Percentiles rank a stretch among this genome's conserved stretches.
Conservation (phyloP, 2,113 vertebrate genomes). For the Mormoops blainvillei region DNA sequence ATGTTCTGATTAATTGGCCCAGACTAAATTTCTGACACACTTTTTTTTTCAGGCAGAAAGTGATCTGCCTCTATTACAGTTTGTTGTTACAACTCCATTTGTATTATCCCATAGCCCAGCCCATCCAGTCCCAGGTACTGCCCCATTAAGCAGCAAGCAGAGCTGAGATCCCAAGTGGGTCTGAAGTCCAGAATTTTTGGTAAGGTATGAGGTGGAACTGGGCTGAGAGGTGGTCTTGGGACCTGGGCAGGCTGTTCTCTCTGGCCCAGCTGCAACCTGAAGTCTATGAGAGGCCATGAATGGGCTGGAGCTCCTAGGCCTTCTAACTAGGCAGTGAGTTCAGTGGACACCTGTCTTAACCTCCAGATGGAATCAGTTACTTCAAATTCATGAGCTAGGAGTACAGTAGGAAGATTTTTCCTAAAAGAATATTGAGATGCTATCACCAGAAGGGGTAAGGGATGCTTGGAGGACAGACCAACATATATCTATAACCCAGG, state of each 20-base stretch:
- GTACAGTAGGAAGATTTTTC: background rate
- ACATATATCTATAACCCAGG: background rate
- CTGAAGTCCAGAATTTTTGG: slow-evolving; percentile 36
- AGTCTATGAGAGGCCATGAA: slow-evolving; percentile 60
- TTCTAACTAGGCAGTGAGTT: slow-evolving; percentile 82
- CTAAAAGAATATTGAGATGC: background rate
- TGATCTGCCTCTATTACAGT: slow-evolving; percentile 55
- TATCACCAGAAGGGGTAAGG: background rate
- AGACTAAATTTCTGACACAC: background rate
- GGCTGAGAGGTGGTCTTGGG: background rate
- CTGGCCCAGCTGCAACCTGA: background rate
- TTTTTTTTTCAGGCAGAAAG: slow-evolving; percentile 27
- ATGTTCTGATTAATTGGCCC: background rate
- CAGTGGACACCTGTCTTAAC: slow-evolving; percentile 24
- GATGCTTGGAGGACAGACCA: background rate
- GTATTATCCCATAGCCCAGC: background rate
- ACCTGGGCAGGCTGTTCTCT: background rate
- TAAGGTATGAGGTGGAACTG: background rate
- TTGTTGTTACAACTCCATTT: background rate
- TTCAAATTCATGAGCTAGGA: background rate
- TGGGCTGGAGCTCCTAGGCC: slow-evolving; percentile 67
- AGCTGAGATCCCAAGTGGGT: background rate
- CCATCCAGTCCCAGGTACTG: background rate
- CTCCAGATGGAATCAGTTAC: background rate
- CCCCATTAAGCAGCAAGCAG: background rate